Percentiles rank a stretch among this genome's conserved stretches.
phyloP scores from a whole-genome alignment of 1,140 invertebrate species.

The Lasaia peninsularis region DNA sequence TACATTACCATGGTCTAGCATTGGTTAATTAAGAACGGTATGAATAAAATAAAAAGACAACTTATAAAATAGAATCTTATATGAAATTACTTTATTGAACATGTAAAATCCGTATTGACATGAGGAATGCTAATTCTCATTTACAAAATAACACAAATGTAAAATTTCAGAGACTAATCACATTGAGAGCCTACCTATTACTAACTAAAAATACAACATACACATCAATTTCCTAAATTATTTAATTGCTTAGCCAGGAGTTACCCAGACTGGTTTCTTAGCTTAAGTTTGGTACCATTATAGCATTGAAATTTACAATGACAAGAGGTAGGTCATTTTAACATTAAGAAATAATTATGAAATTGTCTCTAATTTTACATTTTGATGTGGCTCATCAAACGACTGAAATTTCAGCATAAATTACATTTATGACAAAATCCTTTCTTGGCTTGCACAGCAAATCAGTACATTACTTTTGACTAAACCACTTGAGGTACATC shows the following conservation, averaged over 20 bases:
- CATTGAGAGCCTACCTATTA: conserved; percentile 77
- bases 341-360: conserved; percentile 54
- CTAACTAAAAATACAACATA: conserved; percentile 78
- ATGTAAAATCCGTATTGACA: conserved; percentile 78
- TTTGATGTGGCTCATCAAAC: conserved; percentile 62
- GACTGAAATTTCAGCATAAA: conserved; percentile 39
- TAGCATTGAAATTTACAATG: conserved; percentile 77
- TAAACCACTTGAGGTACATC: conserved; percentile 61
- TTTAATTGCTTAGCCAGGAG: conserved; percentile 53
- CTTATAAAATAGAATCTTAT: conserved; percentile 69
- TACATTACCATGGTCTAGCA: no score
- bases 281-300: conserved; percentile 73
- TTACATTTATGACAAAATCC: conserved; percentile 55
- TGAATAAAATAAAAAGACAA: conserved; percentile 28
- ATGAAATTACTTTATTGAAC: conserved; percentile 79
- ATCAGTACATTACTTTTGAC: conserved; percentile 54
- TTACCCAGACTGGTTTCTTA: conserved; percentile 51
- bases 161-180: conserved; percentile 78
- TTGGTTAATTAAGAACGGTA: neutral
- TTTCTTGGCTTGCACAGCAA: conserved; percentile 34
- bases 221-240: conserved; percentile 77
- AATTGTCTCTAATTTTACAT: conserved; percentile 74
- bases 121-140: conserved; percentile 78
- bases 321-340: conserved; percentile 74
- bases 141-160: conserved; percentile 78